A percentile compares a stretch with the other conserved stretches of the same genome.
phyloP scores from a whole-genome alignment of 2,797 vertebrate species.

The Urocyon cinereoargenteus region DNA sequence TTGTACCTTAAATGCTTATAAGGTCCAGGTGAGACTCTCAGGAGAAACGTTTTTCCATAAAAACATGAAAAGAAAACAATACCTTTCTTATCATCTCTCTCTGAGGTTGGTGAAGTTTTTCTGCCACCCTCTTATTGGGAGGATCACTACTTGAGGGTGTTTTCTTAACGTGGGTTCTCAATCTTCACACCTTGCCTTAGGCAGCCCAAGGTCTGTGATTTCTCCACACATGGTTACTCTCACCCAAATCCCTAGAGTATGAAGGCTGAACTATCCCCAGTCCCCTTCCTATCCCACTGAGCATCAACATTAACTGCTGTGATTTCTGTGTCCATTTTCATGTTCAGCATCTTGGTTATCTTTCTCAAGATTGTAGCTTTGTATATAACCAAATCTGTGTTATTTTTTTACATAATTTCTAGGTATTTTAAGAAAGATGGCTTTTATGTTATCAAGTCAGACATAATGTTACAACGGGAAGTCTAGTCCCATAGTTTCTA shows the following conservation, averaged over 20 bases:
- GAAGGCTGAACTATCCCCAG: background rate
- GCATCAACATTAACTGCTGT: background rate
- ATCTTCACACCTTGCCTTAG: background rate
- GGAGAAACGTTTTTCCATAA: background rate
- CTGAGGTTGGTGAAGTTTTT: background rate
- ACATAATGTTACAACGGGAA: background rate
- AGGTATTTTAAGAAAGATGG: background rate
- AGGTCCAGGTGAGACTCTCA: background rate
- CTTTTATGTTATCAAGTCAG: background rate
- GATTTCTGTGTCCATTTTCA: background rate
- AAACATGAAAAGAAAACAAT: slow-evolving; percentile 29
- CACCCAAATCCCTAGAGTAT: too few relatives aligned
- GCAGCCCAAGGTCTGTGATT: background rate
- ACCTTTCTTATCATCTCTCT: background rate
- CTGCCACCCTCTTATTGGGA: background rate
- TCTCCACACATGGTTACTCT: background rate
- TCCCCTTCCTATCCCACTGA: rapidly evolving
- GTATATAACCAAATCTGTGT: background rate
- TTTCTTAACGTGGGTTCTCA: background rate
- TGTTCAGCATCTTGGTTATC: too few relatives aligned
- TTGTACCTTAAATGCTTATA: background rate
- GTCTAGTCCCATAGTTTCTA: background rate
- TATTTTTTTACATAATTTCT: slow-evolving; percentile 1
- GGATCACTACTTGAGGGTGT: background rate
- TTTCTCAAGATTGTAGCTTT: background rate